Evolutionary conservation across 2,113 vertebrate genomes (phyloP), one percentile per base, ranked within the genome.

Genomic region (Platycercus adscitus): DNA sequence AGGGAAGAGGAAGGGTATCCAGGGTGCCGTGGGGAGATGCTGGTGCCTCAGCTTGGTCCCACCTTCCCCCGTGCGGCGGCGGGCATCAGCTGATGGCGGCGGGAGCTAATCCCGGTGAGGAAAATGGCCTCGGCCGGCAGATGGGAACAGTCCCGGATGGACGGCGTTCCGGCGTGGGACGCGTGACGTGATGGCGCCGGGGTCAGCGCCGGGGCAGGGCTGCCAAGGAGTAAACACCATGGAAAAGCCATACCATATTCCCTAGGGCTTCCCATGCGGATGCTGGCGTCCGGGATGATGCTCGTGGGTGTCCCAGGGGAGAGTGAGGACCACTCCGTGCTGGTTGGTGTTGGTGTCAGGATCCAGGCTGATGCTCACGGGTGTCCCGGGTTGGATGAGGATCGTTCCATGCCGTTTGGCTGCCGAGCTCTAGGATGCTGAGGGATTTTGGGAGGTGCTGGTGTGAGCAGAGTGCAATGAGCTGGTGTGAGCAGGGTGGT

Each of bases 371-470:
- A n/a, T 35, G 56, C 21, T 58, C 56, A 58, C 23, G 33, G 56
- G 13, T 23, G 13, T n/a, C 13, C 56, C 2, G 21, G 5, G 20
- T 58, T 58, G 56, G 9, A 9, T 1, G 2, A 6, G 39, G 39
- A 26, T 15, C 11, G 0, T 29, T 29, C 17, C 11, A 1, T 12
- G 21, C 17, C 0, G 1, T 20, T 7, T 1, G 11, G 50, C 6
- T 1, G 2, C 23, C 0, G 16, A 25, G 66, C 7, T 0, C 0
- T 0, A 20, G 33, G 28, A 63, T 13, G 50, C 20, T 0, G 5
- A 64, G 37, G 49, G 24, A 26, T 33, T 58, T 23, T 15, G 31
- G 64, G 53, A 39, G 10, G n/a, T 1, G 13, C 10, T 2, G 9
- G 35, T 2, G 9, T 1, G 15, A 44, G 63, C 13, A 10, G 47